phyloP scores from a whole-genome alignment of 2,113 vertebrate species.

The Bagarius yarrelli region DNA sequence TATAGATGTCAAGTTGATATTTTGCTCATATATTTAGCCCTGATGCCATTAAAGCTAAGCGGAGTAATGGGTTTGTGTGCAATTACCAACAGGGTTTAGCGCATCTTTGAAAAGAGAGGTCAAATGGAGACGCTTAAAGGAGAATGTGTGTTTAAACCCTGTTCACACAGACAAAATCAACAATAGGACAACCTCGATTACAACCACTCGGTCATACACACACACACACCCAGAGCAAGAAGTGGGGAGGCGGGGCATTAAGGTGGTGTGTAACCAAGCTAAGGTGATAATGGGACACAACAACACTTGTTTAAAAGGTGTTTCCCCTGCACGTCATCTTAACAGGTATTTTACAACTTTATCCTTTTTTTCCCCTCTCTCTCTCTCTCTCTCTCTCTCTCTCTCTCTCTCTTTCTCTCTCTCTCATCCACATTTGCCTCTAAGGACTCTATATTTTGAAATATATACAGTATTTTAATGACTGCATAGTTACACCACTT shows the following conservation, averaged over 20 bases:
- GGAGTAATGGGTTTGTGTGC: conserved; percentile 26
- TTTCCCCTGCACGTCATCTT: conserved; percentile 14
- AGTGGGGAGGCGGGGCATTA: not conserved
- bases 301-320: conserved; percentile 16
- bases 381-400: not conserved
- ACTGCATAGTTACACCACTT: not conserved
- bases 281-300: conserved; percentile 33
- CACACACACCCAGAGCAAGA: not conserved
- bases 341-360: conserved; percentile 30
- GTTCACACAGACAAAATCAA: conserved; percentile 28
- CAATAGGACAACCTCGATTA: conserved; percentile 4
- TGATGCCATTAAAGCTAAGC: conserved; percentile 26
- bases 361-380: not conserved
- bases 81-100: conserved; percentile 37
- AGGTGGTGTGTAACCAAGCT: not conserved
- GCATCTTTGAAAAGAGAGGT: conserved; percentile 20
- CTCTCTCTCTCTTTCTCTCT: not conserved
- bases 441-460: not conserved
- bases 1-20: conserved; percentile 24
- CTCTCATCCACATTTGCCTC: not conserved
- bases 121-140: conserved; percentile 10
- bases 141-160: conserved; percentile 27
- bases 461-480: conserved; percentile 2
- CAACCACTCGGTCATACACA: not conserved
- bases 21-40: conserved; percentile 12